Conservation (phyloP, 2,888 invertebrate species). For the Drosophila cracens region DNA sequence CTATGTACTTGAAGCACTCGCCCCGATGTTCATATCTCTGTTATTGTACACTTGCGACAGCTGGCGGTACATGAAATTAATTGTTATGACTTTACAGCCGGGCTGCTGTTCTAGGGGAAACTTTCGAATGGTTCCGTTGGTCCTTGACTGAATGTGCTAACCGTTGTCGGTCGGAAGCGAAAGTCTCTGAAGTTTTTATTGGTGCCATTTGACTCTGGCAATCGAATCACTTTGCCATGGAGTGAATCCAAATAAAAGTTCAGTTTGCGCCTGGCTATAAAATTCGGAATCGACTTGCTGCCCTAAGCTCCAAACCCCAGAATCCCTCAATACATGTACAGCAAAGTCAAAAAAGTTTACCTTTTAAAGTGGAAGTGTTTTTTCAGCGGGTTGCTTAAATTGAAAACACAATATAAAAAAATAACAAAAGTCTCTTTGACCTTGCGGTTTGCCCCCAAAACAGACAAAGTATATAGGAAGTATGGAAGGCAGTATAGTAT, state of each 20-base stretch:
- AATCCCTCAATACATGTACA: background rate
- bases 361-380: slow-evolving; percentile 62
- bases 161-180: slow-evolving; percentile 41
- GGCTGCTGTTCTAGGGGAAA: slow-evolving; percentile 21
- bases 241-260: slow-evolving; percentile 51
- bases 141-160: slow-evolving; percentile 40
- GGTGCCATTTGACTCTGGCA: slow-evolving; percentile 67
- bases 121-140: slow-evolving; percentile 48
- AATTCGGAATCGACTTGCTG: slow-evolving; percentile 19
- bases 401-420: slow-evolving; percentile 50
- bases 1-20: background rate
- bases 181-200: slow-evolving; percentile 68
- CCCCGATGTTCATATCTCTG: slow-evolving; percentile 33
- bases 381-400: slow-evolving; percentile 49
- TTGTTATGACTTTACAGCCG: slow-evolving; percentile 58
- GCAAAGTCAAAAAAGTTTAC: slow-evolving; percentile 47
- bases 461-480: background rate
- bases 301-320: background rate
- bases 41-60: slow-evolving; percentile 44
- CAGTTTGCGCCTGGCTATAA: slow-evolving; percentile 45
- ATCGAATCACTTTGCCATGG: slow-evolving; percentile 62
- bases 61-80: slow-evolving; percentile 58
- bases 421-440: slow-evolving; percentile 62
- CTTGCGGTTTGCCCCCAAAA: slow-evolving; percentile 47
- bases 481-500: background rate